Percentiles rank a stretch among this genome's conserved stretches.
phyloP scores from a whole-genome alignment of 2,113 vertebrate species.

The Myotis brandtii region DNA sequence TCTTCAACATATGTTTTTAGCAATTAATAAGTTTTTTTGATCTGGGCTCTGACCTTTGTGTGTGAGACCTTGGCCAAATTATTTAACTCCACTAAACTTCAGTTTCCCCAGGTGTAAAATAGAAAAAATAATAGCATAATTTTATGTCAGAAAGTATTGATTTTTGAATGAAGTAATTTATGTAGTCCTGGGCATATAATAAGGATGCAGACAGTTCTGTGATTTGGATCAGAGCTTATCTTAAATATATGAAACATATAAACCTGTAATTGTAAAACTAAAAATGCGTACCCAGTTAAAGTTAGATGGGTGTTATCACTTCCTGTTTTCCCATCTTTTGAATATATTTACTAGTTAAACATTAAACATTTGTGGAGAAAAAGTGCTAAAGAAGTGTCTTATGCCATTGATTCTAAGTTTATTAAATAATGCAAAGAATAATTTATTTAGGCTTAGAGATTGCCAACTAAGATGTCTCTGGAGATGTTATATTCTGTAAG shows the following conservation, averaged over 20 bases:
- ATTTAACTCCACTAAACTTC: background rate
- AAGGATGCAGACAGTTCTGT: background rate
- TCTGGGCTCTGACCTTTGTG: background rate
- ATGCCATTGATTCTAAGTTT: background rate
- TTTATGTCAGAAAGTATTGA: background rate
- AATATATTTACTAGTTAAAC: background rate
- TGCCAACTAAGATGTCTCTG: background rate
- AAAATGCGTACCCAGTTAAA: background rate
- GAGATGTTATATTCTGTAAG: background rate
- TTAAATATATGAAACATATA: background rate
- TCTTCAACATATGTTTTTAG: background rate
- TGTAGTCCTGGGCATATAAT: background rate
- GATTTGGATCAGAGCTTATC: background rate
- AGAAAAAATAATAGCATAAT: constrained; percentile 11
- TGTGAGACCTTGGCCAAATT: background rate
- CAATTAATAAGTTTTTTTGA: background rate
- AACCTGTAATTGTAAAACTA: background rate
- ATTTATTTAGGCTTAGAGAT: background rate
- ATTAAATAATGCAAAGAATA: background rate
- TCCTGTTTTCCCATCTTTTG: background rate
- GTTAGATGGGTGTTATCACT: background rate
- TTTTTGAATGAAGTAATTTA: constrained; percentile 18
- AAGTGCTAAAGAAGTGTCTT: background rate
- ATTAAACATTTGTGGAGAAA: constrained; percentile 13
- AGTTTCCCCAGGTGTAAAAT: background rate